Conservation (phyloP, 53 echinoderm and acorn worm genomes). For the Holothuria scabra region DNA sequence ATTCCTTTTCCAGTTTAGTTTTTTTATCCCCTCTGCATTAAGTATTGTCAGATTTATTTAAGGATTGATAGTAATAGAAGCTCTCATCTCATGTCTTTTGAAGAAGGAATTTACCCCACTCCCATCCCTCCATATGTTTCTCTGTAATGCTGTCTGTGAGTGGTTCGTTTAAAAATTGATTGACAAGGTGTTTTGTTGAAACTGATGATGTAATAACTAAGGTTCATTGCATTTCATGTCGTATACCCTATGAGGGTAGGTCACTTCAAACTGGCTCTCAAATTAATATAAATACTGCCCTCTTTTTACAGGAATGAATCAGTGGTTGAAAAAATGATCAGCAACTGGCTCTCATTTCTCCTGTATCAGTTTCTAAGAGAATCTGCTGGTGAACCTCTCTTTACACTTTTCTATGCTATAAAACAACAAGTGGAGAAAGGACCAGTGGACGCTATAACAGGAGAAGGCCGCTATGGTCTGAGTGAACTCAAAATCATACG, state of each 20-base stretch:
- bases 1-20: no score
- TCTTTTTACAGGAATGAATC: slow-evolving; percentile 79
- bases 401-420: slow-evolving; percentile 89
- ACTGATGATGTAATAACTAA: neutral
- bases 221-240: neutral
- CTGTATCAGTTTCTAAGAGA: slow-evolving; percentile 88
- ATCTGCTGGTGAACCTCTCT: slow-evolving; percentile 86
- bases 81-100: no score
- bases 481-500: slow-evolving; percentile 96
- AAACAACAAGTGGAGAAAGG: slow-evolving; percentile 94
- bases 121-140: no score
- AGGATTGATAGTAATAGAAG: no score
- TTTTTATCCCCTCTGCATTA: no score
- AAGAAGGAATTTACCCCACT: no score
- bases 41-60: no score
- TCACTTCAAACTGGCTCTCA: neutral
- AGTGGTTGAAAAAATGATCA: slow-evolving; percentile 93
- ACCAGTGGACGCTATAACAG: slow-evolving; percentile 89
- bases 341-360: slow-evolving; percentile 90
- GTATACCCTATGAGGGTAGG: neutral
- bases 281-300: neutral
- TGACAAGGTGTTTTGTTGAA: no score
- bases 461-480: slow-evolving; percentile 87
- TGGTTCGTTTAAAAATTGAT: no score
- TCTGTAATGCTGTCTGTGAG: no score